A percentile compares a stretch with the other conserved stretches of the same genome.
These are phyloP conservation scores for Nymphalis polychloros DNA, from an alignment of 2,888 invertebrate genomes.

Conservation along the genomic window DNA sequence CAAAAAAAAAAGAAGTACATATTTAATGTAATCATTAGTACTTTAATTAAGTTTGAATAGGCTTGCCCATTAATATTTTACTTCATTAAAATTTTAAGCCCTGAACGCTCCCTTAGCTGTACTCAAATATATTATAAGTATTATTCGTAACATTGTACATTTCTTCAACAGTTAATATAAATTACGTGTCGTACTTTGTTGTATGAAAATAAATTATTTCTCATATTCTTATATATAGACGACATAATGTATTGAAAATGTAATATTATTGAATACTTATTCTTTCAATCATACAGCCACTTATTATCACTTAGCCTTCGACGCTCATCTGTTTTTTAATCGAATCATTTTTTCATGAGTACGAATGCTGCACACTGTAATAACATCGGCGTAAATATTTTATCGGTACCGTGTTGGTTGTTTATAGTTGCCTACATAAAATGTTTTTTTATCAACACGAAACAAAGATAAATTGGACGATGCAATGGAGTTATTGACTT, in stretches of 20 bases:
- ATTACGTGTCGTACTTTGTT: too few relatives aligned
- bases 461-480: slow-evolving; percentile 10
- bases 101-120: too few relatives aligned
- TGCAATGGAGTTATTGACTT: slow-evolving; percentile 7
- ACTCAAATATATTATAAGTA: too few relatives aligned
- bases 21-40: too few relatives aligned
- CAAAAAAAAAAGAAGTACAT: too few relatives aligned
- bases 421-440: slow-evolving; percentile 24
- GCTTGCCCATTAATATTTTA: too few relatives aligned
- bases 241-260: neutral
- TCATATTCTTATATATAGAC: neutral
- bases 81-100: too few relatives aligned
- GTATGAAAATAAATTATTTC: too few relatives aligned
- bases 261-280: neutral
- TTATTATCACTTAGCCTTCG: slow-evolving; percentile 30
- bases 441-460: slow-evolving; percentile 17
- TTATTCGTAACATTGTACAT: too few relatives aligned
- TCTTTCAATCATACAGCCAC: slow-evolving; percentile 3
- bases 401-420: slow-evolving; percentile 23
- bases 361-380: slow-evolving; percentile 25
- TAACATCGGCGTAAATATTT: slow-evolving; percentile 26
- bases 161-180: too few relatives aligned
- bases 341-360: slow-evolving; percentile 34
- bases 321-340: slow-evolving; percentile 30
- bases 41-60: too few relatives aligned